Conservation (phyloP, 2,113 vertebrate genomes). For the Crypturellus undulatus region DNA sequence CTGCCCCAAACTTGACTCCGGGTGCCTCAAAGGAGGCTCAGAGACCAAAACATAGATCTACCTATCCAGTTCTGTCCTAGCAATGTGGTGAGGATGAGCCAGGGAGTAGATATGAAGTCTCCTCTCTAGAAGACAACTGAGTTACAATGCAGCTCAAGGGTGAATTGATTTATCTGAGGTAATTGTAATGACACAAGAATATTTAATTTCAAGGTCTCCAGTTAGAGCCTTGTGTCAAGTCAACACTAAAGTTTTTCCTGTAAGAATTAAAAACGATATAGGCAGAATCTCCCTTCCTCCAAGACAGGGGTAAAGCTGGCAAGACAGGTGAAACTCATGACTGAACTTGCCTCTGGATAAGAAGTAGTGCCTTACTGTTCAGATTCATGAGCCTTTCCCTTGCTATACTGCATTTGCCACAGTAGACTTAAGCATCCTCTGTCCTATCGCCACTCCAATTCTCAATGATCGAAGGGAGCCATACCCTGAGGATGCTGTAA, state of each 20-base stretch:
- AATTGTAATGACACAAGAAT: background rate
- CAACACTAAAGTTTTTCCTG: background rate
- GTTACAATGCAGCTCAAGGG: background rate
- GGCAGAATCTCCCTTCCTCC: background rate
- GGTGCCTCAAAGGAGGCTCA: background rate
- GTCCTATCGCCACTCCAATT: background rate
- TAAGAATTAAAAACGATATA: background rate
- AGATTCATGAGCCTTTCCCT: background rate
- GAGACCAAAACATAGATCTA: background rate
- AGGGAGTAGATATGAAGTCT: background rate
- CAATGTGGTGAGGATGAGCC: background rate
- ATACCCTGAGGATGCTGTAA: conserved; percentile 66
- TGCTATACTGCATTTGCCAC: background rate
- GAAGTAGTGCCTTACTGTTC: background rate
- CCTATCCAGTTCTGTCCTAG: background rate
- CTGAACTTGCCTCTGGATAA: background rate
- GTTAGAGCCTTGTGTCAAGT: background rate
- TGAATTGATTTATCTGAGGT: background rate
- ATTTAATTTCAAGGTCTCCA: background rate
- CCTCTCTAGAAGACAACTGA: background rate
- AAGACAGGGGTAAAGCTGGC: background rate
- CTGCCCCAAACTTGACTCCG: background rate
- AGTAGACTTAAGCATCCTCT: background rate
- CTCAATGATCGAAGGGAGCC: background rate
- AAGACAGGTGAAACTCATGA: background rate